A percentile compares a stretch with the other conserved stretches of the same genome.
Evolutionary conservation across 2,888 invertebrate species (phyloP).

Genomic region (Thelaira solivaga): DNA sequence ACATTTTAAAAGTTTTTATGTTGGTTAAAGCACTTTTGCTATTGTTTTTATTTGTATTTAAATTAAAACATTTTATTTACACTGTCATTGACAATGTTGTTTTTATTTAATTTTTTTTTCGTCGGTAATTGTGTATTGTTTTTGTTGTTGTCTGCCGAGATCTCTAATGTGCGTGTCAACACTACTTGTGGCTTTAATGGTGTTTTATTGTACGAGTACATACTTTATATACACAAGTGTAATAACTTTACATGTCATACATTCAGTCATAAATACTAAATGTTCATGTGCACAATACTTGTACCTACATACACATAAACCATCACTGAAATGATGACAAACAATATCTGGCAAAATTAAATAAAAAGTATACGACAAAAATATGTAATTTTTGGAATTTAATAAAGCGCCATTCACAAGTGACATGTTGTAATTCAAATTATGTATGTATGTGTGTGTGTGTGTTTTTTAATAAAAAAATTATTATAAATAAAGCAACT

Average conservation of each 20-base stretch:
- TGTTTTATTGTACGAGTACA: slow-evolving; percentile 30
- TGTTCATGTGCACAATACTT: not conserved
- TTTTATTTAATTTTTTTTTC: slow-evolving; percentile 31
- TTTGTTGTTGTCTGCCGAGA: not conserved
- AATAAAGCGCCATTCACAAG: too few relatives aligned
- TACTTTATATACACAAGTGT: slow-evolving; percentile 26
- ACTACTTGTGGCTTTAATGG: slow-evolving; percentile 53
- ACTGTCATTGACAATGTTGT: slow-evolving; percentile 51
- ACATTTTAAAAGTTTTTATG: slow-evolving; percentile 29
- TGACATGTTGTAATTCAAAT: too few relatives aligned
- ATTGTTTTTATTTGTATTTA: slow-evolving; percentile 28
- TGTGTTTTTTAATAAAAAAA: too few relatives aligned
- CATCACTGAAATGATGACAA: too few relatives aligned
- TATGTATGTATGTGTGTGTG: too few relatives aligned
- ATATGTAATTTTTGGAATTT: too few relatives aligned
- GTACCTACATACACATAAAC: too few relatives aligned
- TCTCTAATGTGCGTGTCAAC: slow-evolving; percentile 59
- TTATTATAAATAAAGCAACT: too few relatives aligned
- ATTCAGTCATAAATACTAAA: not conserved
- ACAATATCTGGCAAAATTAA: too few relatives aligned
- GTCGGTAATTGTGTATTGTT: not conserved
- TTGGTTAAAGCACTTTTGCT: slow-evolving; percentile 16
- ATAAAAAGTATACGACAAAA: too few relatives aligned
- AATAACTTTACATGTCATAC: slow-evolving; percentile 17
- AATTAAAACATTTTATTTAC: slow-evolving; percentile 51